Percentiles rank a stretch among this genome's conserved stretches.
phyloP scores from a whole-genome alignment of 2,113 vertebrate species.

The Thymallus thymallus region DNA sequence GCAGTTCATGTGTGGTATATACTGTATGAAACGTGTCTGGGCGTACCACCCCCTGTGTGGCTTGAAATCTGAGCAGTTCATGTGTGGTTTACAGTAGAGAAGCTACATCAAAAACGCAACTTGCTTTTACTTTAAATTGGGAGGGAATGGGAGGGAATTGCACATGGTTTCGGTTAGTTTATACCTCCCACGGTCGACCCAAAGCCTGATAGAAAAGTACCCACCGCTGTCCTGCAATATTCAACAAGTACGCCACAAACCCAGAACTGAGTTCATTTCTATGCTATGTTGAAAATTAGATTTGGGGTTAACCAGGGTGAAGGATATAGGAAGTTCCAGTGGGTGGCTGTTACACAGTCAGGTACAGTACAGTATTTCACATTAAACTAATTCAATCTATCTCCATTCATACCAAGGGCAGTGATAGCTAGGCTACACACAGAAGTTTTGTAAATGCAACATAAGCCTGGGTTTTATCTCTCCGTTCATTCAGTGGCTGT shows the following conservation, averaged over 20 bases:
- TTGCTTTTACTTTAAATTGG: slow-evolving; percentile 37
- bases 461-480: slow-evolving; percentile 20
- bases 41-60: slow-evolving; percentile 29
- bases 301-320: slow-evolving; percentile 17
- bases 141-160: neutral
- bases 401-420: slow-evolving; percentile 9
- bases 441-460: neutral
- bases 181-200: neutral
- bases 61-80: slow-evolving; percentile 17
- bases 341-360: neutral
- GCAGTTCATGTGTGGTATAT: slow-evolving; percentile 13
- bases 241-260: slow-evolving; percentile 24
- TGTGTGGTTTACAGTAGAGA: slow-evolving; percentile 33
- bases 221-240: slow-evolving; percentile 7
- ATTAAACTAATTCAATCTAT: slow-evolving; percentile 32
- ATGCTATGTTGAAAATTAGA: slow-evolving; percentile 16
- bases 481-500: slow-evolving; percentile 17
- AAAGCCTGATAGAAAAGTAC: slow-evolving; percentile 6
- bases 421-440: neutral
- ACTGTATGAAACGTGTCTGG: slow-evolving; percentile 18
- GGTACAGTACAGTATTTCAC: slow-evolving; percentile 26
- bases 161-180: slow-evolving; percentile 46
- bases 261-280: slow-evolving; percentile 4
- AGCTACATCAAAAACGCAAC: slow-evolving; percentile 19
- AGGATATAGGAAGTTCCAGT: slow-evolving; percentile 23